Percentiles rank a stretch among this genome's conserved stretches.
Evolutionary conservation across 2,113 vertebrate genomes (phyloP).

Genomic region (Zonotrichia leucophrys): DNA sequence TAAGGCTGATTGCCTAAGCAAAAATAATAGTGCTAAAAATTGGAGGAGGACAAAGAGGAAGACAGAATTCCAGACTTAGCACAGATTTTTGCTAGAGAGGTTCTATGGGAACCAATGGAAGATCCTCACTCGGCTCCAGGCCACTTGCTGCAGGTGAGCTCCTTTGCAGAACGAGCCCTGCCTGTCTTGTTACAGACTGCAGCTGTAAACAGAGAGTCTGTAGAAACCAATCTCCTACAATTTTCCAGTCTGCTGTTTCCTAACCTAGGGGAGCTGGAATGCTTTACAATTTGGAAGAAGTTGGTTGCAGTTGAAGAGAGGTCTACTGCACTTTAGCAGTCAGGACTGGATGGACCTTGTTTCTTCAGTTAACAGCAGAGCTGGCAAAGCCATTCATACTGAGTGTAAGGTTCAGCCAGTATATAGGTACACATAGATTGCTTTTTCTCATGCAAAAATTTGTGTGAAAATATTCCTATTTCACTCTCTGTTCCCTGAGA

Average conservation of each 20-base stretch:
- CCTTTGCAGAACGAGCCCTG: conserved; percentile 26
- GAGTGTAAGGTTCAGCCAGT: neutral
- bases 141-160: conserved; percentile 8
- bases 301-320: conserved; percentile 44
- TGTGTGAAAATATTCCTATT: neutral
- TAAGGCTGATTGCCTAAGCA: neutral
- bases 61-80: neutral
- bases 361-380: conserved; percentile 48
- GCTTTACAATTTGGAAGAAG: conserved; percentile 70
- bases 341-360: conserved; percentile 45
- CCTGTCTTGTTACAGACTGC: conserved; percentile 58
- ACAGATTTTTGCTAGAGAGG: neutral
- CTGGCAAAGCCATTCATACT: neutral
- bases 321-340: conserved; percentile 48
- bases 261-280: conserved; percentile 64
- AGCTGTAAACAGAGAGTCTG: conserved; percentile 61
- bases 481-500: neutral
- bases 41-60: neutral
- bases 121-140: accelerated
- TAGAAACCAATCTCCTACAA: conserved; percentile 72
- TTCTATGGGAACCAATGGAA: conserved; percentile 12
- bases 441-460: neutral
- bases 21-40: neutral
- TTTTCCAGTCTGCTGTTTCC: conserved; percentile 81
- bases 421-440: neutral